Evolutionary conservation across 1,140 invertebrate species (phyloP), one percentile per base, ranked within the genome.

Genomic region (Mercenaria mercenaria): DNA sequence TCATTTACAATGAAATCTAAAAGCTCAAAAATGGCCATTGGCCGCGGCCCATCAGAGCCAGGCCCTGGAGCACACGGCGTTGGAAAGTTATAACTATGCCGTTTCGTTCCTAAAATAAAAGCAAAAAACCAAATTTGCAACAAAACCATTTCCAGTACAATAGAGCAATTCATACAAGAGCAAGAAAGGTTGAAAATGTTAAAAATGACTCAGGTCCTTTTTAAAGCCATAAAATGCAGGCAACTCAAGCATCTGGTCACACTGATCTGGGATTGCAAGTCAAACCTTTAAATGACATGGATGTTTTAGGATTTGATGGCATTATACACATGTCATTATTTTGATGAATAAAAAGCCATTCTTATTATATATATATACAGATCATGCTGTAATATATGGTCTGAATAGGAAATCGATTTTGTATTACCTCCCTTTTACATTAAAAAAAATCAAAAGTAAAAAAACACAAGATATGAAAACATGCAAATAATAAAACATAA

Each of bases 1-100:
- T 99, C 98, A 97, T 99, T 99, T 0, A 99, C 99, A 95, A 99
- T 99, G 95, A 99, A 99, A 96, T 99, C 99, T 72, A 99, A 97
- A 86, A 99, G 96, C 96, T 99, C 99, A 97, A 99, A 99, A 95
- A 99, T 99, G 43, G 99, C 99, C 99, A 99, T 99, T 72, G 96
- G 96, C 91, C 96, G 94, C 81, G 96, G 96, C 80, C 95, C 96
- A 69, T 96, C 96, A 50, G 95, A 95, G 89, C 94, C 94, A 56
- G 96, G 96, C 72, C 95, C 96, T 43, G 95, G 95, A 81, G 93
- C 94, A 76, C 94, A 91, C 69, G 92, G 89, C 50, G 83, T 87
- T 76, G 91, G 93, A 83, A 92, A 92, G 90, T 92, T 93, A 94
- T 93, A 94, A 92, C 93, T 95, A 94, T 93, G 94, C 91, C 94